These are phyloP conservation scores for Chironomus riparius DNA, from an alignment of 2,888 invertebrate species.

Conservation along the genomic window DNA sequence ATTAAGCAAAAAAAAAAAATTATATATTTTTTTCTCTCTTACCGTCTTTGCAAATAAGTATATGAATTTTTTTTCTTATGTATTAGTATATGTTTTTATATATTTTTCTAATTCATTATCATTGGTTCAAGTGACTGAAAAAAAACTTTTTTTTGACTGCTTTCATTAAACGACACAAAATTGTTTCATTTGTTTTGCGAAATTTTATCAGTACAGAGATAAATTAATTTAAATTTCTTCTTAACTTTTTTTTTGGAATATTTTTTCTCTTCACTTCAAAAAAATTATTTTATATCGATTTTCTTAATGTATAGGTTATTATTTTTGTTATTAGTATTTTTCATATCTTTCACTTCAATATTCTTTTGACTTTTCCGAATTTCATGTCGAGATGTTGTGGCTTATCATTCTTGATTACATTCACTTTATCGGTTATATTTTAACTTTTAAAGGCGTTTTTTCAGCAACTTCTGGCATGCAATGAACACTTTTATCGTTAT, in stretches of 20 bases:
- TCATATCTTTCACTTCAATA: conserved; percentile 27
- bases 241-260: not conserved
- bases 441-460: not conserved
- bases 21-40: conserved; percentile 11
- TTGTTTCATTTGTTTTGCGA: not conserved
- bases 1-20: not conserved
- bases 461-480: conserved; percentile 1
- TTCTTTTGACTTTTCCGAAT: conserved; percentile 22
- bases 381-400: conserved; percentile 8
- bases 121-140: conserved; percentile 23
- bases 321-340: conserved; percentile 27
- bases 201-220: not conserved
- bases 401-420: conserved; percentile 3
- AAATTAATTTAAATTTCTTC: not conserved
- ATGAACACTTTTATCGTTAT: conserved; percentile 22
- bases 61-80: conserved; percentile 15
- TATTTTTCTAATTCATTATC: conserved; percentile 27
- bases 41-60: conserved; percentile 25
- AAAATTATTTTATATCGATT: conserved; percentile 27
- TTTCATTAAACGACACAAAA: conserved; percentile 12
- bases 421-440: not conserved
- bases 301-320: conserved; percentile 28
- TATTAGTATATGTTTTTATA: conserved; percentile 20
- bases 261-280: conserved; percentile 20
- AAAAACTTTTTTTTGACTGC: conserved; percentile 5